Conservation (phyloP, 2,797 vertebrate genomes). For the Coranthus polyacanthus region DNA sequence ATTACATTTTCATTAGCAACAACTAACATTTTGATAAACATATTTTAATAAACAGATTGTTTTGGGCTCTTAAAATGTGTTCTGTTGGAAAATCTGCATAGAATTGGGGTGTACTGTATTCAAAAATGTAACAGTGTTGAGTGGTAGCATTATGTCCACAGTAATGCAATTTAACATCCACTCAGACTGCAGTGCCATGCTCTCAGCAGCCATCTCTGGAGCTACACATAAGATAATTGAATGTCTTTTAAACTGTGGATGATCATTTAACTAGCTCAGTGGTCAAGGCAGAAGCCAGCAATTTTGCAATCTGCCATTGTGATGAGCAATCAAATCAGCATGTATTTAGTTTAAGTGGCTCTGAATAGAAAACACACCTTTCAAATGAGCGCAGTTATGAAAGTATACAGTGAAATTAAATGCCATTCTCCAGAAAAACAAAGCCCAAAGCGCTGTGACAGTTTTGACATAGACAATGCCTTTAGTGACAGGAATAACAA, state of each 20-base stretch:
- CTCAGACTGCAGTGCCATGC: constrained; percentile 58
- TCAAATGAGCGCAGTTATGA: constrained; percentile 84
- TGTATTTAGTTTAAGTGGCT: constrained; percentile 82
- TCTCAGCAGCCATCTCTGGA: constrained; percentile 63
- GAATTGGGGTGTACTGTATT: constrained; percentile 34
- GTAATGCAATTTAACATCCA: constrained; percentile 79
- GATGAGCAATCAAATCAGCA: constrained; percentile 87
- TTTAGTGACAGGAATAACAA: constrained; percentile 99
- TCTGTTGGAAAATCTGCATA: constrained; percentile 16
- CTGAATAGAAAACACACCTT: constrained; percentile 79
- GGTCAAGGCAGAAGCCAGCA: constrained; percentile 74
- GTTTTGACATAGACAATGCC: constrained; percentile 96
- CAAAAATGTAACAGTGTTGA: constrained; percentile 75
- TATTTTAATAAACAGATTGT: constrained; percentile 2
- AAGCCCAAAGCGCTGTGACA: constrained; percentile 92
- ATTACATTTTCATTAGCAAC: not conserved
- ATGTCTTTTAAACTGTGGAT: constrained; percentile 80
- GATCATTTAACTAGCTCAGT: constrained; percentile 81
- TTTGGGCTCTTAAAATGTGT: not conserved
- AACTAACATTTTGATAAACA: constrained; percentile 1
- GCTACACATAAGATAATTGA: constrained; percentile 77
- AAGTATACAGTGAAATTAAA: constrained; percentile 92
- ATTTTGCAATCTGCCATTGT: constrained; percentile 83
- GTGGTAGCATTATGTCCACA: constrained; percentile 74
- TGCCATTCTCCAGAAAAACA: constrained; percentile 87